Percentiles rank a stretch among this genome's conserved stretches.
Conservation (phyloP, 2,888 invertebrate genomes). For the Eledona agricola region DNA sequence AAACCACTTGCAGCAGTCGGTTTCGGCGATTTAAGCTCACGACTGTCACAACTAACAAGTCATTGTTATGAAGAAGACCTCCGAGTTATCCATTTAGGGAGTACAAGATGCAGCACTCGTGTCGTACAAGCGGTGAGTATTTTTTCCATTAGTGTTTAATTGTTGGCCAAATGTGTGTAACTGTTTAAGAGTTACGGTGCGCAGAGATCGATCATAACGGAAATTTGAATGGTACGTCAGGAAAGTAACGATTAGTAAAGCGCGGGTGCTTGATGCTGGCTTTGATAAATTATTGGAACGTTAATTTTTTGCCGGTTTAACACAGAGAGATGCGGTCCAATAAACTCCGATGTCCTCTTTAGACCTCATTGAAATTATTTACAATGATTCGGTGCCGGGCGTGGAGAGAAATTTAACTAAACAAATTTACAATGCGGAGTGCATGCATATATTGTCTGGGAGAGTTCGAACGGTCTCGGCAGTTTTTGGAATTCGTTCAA, state of each 20-base stretch:
- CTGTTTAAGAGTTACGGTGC: background rate
- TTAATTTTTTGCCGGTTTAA: conserved; percentile 13
- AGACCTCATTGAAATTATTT: background rate
- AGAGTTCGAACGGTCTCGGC: too few species aligned
- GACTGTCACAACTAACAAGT: background rate
- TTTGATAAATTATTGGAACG: background rate
- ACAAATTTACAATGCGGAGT: conserved; percentile 17
- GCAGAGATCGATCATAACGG: conserved; percentile 3
- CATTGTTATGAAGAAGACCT: background rate
- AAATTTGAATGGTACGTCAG: conserved; percentile 16
- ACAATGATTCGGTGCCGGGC: conserved; percentile 7
- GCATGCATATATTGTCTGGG: background rate
- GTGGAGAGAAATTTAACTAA: conserved; percentile 16
- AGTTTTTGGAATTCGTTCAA: too few species aligned
- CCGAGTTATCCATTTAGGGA: background rate
- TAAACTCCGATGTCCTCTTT: conserved; percentile 22
- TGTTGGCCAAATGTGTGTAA: background rate
- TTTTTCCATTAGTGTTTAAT: background rate
- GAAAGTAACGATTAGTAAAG: conserved; percentile 18
- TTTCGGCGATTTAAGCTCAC: conserved; percentile 6
- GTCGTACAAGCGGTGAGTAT: too few species aligned
- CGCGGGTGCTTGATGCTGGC: too few species aligned
- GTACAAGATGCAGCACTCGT: too few species aligned
- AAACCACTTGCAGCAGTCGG: conserved; percentile 14
- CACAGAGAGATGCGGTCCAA: conserved; percentile 26